These are phyloP conservation scores for Drosophila algonquin DNA, from an alignment of 2,888 invertebrate genomes.

Conservation along the genomic window DNA sequence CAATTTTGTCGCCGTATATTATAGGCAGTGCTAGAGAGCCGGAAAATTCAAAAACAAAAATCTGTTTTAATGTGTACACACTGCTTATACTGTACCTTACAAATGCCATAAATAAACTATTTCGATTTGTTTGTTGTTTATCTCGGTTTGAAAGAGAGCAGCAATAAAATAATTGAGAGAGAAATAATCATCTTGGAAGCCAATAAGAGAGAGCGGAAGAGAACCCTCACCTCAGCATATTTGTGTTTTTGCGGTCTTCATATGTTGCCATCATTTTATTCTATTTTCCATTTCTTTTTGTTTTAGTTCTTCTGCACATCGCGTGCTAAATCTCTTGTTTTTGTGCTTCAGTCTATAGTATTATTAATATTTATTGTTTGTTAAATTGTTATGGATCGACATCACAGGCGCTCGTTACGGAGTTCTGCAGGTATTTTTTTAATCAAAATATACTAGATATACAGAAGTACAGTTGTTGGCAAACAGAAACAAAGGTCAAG, in stretches of 20 bases:
- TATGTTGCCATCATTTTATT: slow-evolving; percentile 40
- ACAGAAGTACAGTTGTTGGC: slow-evolving; percentile 35
- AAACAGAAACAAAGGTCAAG: slow-evolving; percentile 40
- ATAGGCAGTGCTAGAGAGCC: too few relatives aligned
- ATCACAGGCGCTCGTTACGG: slow-evolving; percentile 30
- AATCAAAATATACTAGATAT: background rate
- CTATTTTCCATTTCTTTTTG: slow-evolving; percentile 54
- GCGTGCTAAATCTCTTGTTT: slow-evolving; percentile 43
- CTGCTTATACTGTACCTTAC: background rate
- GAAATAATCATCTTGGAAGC: background rate
- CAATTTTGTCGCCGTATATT: too few relatives aligned
- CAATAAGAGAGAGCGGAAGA: background rate
- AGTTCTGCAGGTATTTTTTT: slow-evolving; percentile 58
- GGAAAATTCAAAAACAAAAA: too few relatives aligned
- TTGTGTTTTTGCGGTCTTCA: slow-evolving; percentile 12
- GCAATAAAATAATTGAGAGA: background rate
- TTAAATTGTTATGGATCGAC: slow-evolving; percentile 55
- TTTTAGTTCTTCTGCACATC: slow-evolving; percentile 44
- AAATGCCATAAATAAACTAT: background rate
- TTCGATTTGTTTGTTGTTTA: slow-evolving; percentile 1
- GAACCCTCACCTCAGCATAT: slow-evolving; percentile 6
- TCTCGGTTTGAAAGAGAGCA: background rate
- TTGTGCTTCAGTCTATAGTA: slow-evolving; percentile 28
- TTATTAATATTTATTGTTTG: slow-evolving; percentile 12
- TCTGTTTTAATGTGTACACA: background rate